Base-by-base conservation (phyloP, 1,140 invertebrate genomes). In the Lepidurus arcticus region DNA sequence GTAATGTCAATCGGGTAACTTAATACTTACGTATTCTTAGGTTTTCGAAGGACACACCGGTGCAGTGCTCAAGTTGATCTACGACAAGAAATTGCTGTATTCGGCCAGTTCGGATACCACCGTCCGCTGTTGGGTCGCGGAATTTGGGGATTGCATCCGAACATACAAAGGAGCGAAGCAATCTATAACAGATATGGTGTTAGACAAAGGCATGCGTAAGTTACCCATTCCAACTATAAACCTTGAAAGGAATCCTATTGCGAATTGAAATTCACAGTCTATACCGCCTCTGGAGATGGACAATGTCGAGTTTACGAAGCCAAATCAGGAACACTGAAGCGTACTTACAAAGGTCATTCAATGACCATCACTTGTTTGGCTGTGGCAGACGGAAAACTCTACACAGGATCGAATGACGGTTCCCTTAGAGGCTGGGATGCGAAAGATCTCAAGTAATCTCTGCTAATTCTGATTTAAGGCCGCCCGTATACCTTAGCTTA, bases 111-210 rank as follows among this genome's bases (percentile, higher is more conserved):
- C 84, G 0, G 88, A 89, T 80, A 84, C 85, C 78, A 88, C 87
- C 1, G 88, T 84, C 34, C 81, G 86, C 78, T 87, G 87, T 34
- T 89, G 88, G 88, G 87, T 89, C 2, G 84, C 86, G 34, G 88
- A 89, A 73, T 88, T 88, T 81, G 88, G 87, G 4, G 87, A 89
- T 81, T 88, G 86, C 77, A 88, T 87, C 0, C 82, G 88, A 78
- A 81, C 86, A 0, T 89, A 86, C 82, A 85, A 85, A 81, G 87
- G 86, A 3, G 87, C 87, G 80, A 83, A 85, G 76, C 85, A 86
- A 79, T 87, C 87, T 10, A 85, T 89, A 44, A 85, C 84, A 34
- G 84, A 84, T 42, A 82, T 89, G 45, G 85, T 85, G 73, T 84
- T 87, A 80, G 80, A 85, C 74, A 84, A 88, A 42, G 88, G 88